Evolutionary conservation across 64 coral and sea anemone species (phyloP).

Genomic region (Montipora sp.): DNA sequence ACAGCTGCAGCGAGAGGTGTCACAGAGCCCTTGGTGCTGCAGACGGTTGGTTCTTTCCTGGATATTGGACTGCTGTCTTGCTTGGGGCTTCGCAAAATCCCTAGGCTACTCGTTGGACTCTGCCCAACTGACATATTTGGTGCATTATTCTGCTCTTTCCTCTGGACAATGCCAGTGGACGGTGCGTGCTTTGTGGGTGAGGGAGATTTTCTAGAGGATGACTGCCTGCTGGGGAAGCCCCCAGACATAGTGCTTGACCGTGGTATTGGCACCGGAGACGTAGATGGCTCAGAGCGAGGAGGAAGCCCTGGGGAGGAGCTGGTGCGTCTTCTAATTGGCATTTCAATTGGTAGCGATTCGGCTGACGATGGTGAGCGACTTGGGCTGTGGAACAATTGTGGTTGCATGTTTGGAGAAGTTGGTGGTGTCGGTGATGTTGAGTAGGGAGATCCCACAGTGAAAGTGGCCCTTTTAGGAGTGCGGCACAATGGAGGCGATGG

Average conservation of each 20-base stretch:
- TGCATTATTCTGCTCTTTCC: background rate
- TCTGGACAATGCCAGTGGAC: background rate
- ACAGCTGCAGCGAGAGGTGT: conserved; percentile 25
- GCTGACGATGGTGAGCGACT: conserved; percentile 57
- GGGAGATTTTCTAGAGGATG: background rate
- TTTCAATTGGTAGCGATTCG: conserved; percentile 47
- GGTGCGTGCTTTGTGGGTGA: background rate
- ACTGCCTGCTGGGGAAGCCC: background rate
- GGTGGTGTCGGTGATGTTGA: conserved; percentile 70
- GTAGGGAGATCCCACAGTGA: conserved; percentile 78
- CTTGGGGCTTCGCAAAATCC: background rate
- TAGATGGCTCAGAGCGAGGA: background rate
- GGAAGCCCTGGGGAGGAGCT: conserved; percentile 3
- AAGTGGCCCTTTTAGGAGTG: conserved; percentile 79
- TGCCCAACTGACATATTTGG: background rate
- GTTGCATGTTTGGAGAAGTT: conserved; percentile 36
- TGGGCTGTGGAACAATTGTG: conserved; percentile 20
- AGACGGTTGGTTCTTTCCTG: background rate
- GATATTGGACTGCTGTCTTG: background rate
- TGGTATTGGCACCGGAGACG: conserved; percentile 34
- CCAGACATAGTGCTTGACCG: background rate
- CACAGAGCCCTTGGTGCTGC: background rate
- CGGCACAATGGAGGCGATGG: conserved; percentile 36
- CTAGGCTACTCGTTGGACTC: background rate
- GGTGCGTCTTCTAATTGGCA: conserved; percentile 16